Evolutionary conservation across 2,113 vertebrate species (phyloP).

Genomic region (Bettongia penicillata): DNA sequence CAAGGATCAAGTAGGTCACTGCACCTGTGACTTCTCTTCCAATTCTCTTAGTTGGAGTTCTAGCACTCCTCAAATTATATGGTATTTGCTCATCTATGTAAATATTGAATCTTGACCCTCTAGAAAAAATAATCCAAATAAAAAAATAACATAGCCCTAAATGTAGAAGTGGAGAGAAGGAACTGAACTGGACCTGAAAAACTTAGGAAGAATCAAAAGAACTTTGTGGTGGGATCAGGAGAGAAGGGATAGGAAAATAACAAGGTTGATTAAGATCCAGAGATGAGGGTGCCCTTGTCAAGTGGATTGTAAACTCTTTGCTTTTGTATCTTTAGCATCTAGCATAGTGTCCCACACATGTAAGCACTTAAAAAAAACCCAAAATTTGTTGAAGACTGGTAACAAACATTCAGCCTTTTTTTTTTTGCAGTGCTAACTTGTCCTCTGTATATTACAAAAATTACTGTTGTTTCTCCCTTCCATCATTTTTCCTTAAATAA

Average conservation of each 20-base stretch:
- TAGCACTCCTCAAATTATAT: not conserved
- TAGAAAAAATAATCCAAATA: not conserved
- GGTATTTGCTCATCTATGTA: not conserved
- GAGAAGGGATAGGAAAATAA: not conserved
- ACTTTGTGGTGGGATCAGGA: not conserved
- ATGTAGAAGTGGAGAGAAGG: not conserved
- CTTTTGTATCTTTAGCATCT: not conserved
- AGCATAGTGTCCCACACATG: not conserved
- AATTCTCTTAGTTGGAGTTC: not conserved
- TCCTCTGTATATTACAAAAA: too few species aligned
- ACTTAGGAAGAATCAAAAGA: not conserved
- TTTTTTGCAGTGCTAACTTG: too few species aligned
- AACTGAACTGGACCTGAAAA: not conserved
- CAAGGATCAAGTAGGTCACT: not conserved
- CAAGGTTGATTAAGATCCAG: not conserved
- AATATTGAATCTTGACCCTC: not conserved
- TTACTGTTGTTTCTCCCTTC: too few species aligned
- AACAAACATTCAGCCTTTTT: too few species aligned
- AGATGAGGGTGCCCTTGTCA: not conserved
- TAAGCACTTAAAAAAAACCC: not conserved
- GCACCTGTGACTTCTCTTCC: not conserved
- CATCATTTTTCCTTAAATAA: too few species aligned
- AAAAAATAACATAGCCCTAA: not conserved
- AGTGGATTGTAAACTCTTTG: not conserved
- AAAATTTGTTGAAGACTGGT: too few species aligned